phyloP scores from a whole-genome alignment of 2,113 vertebrate species.

The Halichoerus grypus region DNA sequence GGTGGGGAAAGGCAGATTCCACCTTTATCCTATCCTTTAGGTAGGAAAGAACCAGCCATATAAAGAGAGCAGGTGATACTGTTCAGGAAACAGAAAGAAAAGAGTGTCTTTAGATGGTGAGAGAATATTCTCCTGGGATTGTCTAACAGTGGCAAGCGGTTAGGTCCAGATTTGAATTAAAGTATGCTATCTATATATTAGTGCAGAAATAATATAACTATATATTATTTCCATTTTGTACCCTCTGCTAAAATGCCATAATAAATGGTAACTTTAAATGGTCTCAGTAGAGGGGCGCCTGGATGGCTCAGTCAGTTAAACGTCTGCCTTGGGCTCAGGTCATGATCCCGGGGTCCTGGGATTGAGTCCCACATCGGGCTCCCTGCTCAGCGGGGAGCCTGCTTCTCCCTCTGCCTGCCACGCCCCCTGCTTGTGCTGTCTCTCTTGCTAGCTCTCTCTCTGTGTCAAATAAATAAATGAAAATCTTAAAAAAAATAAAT shows the following conservation, averaged over 20 bases:
- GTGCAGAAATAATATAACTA: background rate
- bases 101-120: background rate
- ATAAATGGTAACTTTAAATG: background rate
- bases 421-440: background rate
- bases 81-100: background rate
- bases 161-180: background rate
- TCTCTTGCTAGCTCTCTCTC: background rate
- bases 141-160: background rate
- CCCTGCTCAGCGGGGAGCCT: background rate
- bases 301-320: background rate
- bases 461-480: too few species aligned
- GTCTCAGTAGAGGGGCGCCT: background rate
- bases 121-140: background rate
- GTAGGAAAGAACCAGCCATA: background rate
- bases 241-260: background rate
- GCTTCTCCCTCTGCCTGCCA: background rate
- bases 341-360: background rate
- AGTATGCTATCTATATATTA: background rate
- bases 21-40: background rate
- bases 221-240: background rate
- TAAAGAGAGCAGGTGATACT: background rate
- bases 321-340: background rate
- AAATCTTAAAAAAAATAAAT: background rate
- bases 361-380: background rate
- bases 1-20: background rate